These are phyloP conservation scores for Vimba vimba DNA, from an alignment of 2,113 vertebrate species.

Conservation along the genomic window DNA sequence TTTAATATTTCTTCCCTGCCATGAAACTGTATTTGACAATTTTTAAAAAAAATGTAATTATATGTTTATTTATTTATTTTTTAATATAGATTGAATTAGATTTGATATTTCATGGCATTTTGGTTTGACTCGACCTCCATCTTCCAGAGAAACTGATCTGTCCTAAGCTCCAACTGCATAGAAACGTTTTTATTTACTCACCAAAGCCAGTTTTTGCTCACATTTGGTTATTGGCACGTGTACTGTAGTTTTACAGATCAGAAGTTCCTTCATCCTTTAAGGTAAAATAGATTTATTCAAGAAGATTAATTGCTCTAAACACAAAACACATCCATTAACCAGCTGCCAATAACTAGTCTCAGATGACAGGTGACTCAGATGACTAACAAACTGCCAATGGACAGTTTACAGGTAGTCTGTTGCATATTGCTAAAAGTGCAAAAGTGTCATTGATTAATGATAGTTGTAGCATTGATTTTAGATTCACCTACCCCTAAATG, in stretches of 20 bases:
- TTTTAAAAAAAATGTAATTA: too few relatives aligned
- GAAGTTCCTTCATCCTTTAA: not conserved
- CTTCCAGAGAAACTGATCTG: not conserved
- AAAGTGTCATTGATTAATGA: not conserved
- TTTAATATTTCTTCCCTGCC: not conserved
- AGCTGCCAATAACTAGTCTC: not conserved
- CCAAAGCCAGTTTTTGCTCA: not conserved
- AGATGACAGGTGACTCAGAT: not conserved
- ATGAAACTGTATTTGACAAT: not conserved
- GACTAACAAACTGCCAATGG: not conserved
- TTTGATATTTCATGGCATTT: not conserved
- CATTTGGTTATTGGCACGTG: not conserved
- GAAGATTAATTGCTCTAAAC: not conserved
- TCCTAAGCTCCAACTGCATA: not conserved
- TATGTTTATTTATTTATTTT: not conserved
- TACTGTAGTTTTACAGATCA: not conserved
- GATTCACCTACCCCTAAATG: not conserved
- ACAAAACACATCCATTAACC: not conserved
- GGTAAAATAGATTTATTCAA: not conserved
- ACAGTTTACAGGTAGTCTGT: not conserved
- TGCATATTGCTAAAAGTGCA: not conserved
- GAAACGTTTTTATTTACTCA: not conserved
- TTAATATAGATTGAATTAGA: not conserved
- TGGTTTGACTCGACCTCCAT: not conserved
- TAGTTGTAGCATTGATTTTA: not conserved